Evolutionary conservation across 2,797 vertebrate genomes (phyloP).

Genomic region (Psittacula derbiana): DNA sequence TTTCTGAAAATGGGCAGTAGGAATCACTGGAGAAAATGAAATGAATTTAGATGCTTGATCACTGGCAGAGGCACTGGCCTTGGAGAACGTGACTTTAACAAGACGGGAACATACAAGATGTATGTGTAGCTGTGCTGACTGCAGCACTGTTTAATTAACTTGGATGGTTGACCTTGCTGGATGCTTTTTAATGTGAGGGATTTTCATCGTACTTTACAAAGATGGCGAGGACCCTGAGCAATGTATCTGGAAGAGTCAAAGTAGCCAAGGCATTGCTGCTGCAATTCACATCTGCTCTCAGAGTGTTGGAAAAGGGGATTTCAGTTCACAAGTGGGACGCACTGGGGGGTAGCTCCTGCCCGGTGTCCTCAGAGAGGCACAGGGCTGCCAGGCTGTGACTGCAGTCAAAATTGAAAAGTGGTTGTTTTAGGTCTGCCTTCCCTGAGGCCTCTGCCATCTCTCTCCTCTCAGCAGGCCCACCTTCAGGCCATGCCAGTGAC

Average conservation of each 20-base stretch:
- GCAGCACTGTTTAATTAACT: neutral
- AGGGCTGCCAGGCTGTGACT: neutral
- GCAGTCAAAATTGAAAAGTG: neutral
- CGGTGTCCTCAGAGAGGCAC: accelerated
- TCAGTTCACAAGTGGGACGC: accelerated
- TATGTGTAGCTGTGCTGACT: neutral
- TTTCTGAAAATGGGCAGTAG: conserved; percentile 17
- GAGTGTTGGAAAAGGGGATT: neutral
- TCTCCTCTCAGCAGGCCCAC: neutral
- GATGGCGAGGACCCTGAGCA: neutral
- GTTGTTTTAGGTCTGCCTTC: neutral
- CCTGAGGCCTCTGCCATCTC: neutral
- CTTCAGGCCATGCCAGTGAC: accelerated
- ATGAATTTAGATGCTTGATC: neutral
- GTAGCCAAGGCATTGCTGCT: neutral
- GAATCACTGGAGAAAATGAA: conserved; percentile 34
- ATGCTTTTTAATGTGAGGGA: neutral
- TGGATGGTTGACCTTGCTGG: neutral
- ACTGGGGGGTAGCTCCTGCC: accelerated
- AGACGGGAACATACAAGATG: neutral
- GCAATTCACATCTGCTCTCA: neutral
- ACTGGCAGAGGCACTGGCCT: neutral
- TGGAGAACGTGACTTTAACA: neutral
- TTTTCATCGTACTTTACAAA: neutral
- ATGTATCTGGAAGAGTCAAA: neutral